phyloP scores from a whole-genome alignment of 2,888 invertebrate genomes.

The Philhelius pedissequus region DNA sequence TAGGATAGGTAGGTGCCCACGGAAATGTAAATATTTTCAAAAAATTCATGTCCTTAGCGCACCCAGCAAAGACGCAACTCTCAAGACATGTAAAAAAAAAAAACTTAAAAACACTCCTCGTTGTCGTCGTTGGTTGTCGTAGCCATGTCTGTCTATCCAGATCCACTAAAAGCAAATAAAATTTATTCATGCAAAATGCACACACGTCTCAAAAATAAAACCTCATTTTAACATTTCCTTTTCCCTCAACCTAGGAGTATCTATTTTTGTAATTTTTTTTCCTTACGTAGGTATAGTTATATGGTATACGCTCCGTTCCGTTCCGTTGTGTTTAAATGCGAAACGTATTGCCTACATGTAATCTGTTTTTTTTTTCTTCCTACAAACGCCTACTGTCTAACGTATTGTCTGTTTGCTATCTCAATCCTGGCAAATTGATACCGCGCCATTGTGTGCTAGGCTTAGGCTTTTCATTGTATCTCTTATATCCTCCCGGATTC shows the following conservation, averaged over 20 bases:
- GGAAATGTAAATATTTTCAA: conserved; percentile 48
- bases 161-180: conserved; percentile 26
- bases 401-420: conserved; percentile 43
- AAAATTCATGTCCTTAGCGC: conserved; percentile 12
- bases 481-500: conserved; percentile 33
- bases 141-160: conserved; percentile 18
- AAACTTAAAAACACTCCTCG: neutral
- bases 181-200: conserved; percentile 47
- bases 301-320: neutral
- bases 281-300: neutral
- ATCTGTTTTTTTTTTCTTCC: neutral
- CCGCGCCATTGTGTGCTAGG: conserved; percentile 43
- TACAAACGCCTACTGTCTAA: conserved; percentile 21
- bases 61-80: neutral
- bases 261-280: conserved; percentile 33
- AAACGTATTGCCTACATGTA: neutral
- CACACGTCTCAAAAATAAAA: conserved; percentile 22
- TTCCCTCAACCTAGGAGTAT: conserved; percentile 10
- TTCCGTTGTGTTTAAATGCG: too few species aligned
- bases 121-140: neutral
- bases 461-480: conserved; percentile 44
- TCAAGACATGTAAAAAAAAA: conserved; percentile 10
- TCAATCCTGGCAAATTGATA: conserved; percentile 65
- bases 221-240: conserved; percentile 47
- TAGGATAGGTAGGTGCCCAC: neutral